Percentiles rank a stretch among this genome's conserved stretches.
Evolutionary conservation across 2,797 vertebrate species (phyloP).

Genomic region (Cryptoblepharus egeriae): DNA sequence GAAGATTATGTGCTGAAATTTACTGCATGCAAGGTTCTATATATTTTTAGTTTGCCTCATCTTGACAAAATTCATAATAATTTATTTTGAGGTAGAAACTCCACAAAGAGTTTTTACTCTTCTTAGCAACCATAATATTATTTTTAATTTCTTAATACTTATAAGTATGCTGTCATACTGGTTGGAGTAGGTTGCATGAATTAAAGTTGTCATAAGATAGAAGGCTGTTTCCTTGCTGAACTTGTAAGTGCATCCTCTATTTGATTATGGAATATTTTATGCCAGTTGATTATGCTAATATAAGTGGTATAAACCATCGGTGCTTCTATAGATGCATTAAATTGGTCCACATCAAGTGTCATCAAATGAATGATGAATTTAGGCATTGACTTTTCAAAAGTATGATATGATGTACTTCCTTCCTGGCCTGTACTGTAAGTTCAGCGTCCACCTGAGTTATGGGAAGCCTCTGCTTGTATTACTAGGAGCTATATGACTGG

Average conservation of each 20-base stretch:
- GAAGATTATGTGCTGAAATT: slow-evolving; percentile 12
- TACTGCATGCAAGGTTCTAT: slow-evolving; percentile 25
- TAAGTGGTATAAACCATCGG: neutral
- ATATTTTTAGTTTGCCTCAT: slow-evolving; percentile 12
- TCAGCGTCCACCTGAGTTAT: neutral
- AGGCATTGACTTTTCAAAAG: neutral
- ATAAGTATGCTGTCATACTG: neutral
- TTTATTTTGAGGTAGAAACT: neutral
- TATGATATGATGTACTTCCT: neutral
- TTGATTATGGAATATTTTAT: neutral
- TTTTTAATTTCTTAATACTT: neutral
- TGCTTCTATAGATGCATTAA: neutral
- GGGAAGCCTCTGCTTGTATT: neutral
- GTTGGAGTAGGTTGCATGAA: rapidly evolving
- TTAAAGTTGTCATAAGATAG: neutral
- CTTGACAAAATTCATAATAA: slow-evolving; percentile 7
- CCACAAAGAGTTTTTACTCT: neutral
- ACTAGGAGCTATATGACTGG: neutral
- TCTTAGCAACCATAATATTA: neutral
- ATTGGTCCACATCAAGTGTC: neutral
- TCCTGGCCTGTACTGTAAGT: neutral
- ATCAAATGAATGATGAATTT: neutral
- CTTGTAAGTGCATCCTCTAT: slow-evolving; percentile 7
- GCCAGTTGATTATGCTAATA: neutral
- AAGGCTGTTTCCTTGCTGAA: neutral